Evolutionary conservation across 2,888 invertebrate genomes (phyloP).

Genomic region (Creontiades dilutus): DNA sequence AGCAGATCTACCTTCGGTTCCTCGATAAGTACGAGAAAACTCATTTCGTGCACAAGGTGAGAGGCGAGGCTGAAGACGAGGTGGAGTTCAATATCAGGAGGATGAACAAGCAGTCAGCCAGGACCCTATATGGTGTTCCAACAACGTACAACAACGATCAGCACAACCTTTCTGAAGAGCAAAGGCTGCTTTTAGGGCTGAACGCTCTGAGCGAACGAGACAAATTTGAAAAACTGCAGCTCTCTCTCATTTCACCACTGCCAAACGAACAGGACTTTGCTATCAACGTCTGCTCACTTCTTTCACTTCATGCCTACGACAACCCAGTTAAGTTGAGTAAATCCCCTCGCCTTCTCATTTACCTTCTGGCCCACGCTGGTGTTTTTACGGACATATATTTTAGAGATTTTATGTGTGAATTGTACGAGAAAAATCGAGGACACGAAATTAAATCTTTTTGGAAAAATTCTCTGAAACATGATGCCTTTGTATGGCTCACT

Average conservation of each 20-base stretch:
- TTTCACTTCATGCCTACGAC: constrained; percentile 49
- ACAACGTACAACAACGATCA: constrained; percentile 88
- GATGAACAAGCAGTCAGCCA: constrained; percentile 81
- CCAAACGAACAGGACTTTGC: constrained; percentile 99
- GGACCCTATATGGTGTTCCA: constrained; percentile 84
- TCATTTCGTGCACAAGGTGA: constrained; percentile 56
- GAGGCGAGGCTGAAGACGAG: constrained; percentile 55
- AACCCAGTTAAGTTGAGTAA: constrained; percentile 38
- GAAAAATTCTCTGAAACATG: constrained; percentile 63
- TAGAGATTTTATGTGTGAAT: constrained; percentile 37
- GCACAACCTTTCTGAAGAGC: constrained; percentile 80
- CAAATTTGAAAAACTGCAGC: constrained; percentile 90
- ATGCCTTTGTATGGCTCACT: constrained; percentile 50
- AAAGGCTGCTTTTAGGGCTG: constrained; percentile 50
- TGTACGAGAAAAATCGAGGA: constrained; percentile 54
- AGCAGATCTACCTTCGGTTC: constrained; percentile 64
- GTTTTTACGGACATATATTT: constrained; percentile 61
- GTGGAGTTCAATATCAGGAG: constrained; percentile 56
- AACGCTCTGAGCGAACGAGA: constrained; percentile 79
- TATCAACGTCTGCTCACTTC: constrained; percentile 85
- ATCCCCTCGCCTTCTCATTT: constrained; percentile 42
- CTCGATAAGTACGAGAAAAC: constrained; percentile 66
- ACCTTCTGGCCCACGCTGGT: constrained; percentile 69
- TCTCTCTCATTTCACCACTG: constrained; percentile 95
- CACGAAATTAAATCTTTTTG: constrained; percentile 59